These are phyloP conservation scores for Neogobius melanostomus DNA, from an alignment of 2,113 vertebrate species.

Conservation along the genomic window DNA sequence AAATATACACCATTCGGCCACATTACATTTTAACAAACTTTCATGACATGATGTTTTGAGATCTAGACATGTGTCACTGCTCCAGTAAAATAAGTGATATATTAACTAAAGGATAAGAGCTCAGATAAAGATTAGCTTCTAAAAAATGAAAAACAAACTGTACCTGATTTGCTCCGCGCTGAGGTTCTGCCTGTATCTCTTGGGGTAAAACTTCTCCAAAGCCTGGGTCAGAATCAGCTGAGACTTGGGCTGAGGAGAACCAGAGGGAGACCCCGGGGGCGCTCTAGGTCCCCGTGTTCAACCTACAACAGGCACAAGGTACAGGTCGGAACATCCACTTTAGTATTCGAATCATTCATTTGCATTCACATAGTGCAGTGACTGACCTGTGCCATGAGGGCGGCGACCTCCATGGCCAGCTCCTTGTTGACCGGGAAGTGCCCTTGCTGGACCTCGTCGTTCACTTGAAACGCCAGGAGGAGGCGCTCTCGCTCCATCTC, in stretches of 20 bases:
- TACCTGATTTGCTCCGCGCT: slow-evolving; percentile 83
- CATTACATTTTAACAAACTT: too few relatives aligned
- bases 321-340: too few relatives aligned
- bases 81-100: too few relatives aligned
- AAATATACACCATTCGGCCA: too few relatives aligned
- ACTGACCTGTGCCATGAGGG: slow-evolving; percentile 86
- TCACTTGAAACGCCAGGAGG: slow-evolving; percentile 87
- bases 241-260: slow-evolving; percentile 77
- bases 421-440: slow-evolving; percentile 90
- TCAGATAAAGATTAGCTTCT: too few relatives aligned
- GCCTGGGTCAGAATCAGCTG: slow-evolving; percentile 84
- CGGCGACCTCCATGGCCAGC: slow-evolving; percentile 87
- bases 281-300: slow-evolving; percentile 85
- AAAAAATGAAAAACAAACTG: neutral
- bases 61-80: too few relatives aligned
- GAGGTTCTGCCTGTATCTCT: slow-evolving; percentile 82
- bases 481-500: slow-evolving; percentile 87
- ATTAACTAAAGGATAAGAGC: too few relatives aligned
- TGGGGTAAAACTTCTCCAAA: slow-evolving; percentile 88
- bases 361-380: neutral
- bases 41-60: too few relatives aligned
- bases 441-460: slow-evolving; percentile 81
- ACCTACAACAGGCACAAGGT: slow-evolving; percentile 64
- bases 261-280: slow-evolving; percentile 64
- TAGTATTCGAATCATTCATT: too few relatives aligned